phyloP scores from a whole-genome alignment of 2,797 vertebrate species.

The Falco berigora region DNA sequence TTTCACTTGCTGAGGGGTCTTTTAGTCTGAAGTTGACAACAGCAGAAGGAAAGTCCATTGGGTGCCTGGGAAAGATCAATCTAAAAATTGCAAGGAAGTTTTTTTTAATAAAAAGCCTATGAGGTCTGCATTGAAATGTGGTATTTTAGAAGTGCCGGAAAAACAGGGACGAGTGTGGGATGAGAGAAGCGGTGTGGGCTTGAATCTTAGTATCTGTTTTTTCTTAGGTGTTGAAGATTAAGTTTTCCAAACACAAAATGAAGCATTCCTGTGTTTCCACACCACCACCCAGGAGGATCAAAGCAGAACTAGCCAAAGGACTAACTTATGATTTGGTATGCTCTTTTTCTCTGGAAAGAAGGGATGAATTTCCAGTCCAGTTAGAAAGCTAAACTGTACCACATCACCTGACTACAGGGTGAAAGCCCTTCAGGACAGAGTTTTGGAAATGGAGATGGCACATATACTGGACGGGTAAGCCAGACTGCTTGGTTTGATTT shows the following conservation, averaged over 20 bases:
- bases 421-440: neutral
- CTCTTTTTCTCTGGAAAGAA: neutral
- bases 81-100: neutral
- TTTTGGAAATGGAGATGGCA: neutral
- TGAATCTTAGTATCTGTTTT: conserved; percentile 14
- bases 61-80: neutral
- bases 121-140: conserved; percentile 1
- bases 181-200: conserved; percentile 32
- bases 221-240: neutral
- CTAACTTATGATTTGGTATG: neutral
- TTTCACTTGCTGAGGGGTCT: neutral
- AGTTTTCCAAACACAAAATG: neutral
- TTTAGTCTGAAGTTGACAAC: neutral
- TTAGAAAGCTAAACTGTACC: neutral
- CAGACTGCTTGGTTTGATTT: neutral
- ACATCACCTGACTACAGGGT: neutral
- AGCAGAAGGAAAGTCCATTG: neutral
- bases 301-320: neutral
- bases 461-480: neutral
- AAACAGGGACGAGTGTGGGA: conserved; percentile 29
- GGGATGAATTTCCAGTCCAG: neutral
- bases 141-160: neutral
- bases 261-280: neutral
- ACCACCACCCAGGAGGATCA: neutral
- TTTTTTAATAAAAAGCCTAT: neutral